A percentile compares a stretch with the other conserved stretches of the same genome.
Evolutionary conservation across 2,888 invertebrate genomes (phyloP).

Genomic region (Leptothorax acervorum): DNA sequence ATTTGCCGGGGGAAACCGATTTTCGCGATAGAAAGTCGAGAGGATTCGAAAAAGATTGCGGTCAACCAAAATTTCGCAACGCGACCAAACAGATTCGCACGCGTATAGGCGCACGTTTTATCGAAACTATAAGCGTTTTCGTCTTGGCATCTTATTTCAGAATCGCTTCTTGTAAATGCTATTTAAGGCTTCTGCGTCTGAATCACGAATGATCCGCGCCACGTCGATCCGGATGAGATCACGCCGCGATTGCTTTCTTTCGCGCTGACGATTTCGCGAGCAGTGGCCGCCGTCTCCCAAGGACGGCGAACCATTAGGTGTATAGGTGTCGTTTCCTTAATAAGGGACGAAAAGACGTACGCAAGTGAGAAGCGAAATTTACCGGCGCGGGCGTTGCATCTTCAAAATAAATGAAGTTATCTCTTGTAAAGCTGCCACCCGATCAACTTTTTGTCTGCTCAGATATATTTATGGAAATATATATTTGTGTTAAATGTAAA

Average conservation of each 20-base stretch:
- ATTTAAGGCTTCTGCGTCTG: slow-evolving; percentile 48
- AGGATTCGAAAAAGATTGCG: background rate
- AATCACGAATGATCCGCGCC: slow-evolving; percentile 32
- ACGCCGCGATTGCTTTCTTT: slow-evolving; percentile 42
- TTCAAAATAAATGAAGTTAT: background rate
- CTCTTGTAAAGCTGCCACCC: background rate
- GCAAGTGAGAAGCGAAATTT: slow-evolving; percentile 4
- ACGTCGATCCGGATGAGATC: slow-evolving; percentile 41
- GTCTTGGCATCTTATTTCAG: slow-evolving; percentile 5
- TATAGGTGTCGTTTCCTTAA: slow-evolving; percentile 8
- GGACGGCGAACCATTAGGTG: slow-evolving; percentile 4
- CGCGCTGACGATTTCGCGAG: slow-evolving; percentile 37
- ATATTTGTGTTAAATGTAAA: background rate
- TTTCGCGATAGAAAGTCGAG: slow-evolving; percentile 19
- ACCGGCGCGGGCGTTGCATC: background rate
- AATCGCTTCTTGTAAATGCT: background rate
- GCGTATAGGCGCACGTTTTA: too few species aligned
- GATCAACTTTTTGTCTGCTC: background rate
- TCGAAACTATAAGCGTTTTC: background rate
- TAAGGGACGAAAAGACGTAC: background rate
- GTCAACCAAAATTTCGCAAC: background rate
- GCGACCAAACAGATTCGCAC: background rate
- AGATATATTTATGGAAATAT: background rate
- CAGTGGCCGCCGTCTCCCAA: background rate
- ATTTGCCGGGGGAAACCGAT: slow-evolving; percentile 3